Base-by-base conservation (phyloP, 37 sponge, comb jelly and placozoan species). In the Agelas oroides region DNA sequence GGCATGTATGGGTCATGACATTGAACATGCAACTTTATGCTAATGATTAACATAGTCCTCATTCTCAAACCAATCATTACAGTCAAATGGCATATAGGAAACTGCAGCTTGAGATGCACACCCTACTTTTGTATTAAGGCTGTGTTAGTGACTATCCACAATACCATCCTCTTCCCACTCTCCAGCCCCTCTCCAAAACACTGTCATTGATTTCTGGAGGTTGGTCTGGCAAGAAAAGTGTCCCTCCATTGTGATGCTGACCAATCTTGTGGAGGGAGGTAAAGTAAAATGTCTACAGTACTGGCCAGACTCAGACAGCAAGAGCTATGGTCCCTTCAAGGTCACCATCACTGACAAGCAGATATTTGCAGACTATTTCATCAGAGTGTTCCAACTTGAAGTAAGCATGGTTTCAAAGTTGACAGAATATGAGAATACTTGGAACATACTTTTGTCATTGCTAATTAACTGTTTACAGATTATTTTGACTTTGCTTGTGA, bases 221-320 rank as follows among this genome's bases (percentile, higher is more conserved):
- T 40, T 87, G 65, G 23, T 87, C 0, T 87, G 88, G 88, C 55
- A 78, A 19, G 69, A 87, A 15, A 70, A 80, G 23, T 31, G 60
- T 34, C 62, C 73, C n/a, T 23, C 61, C 37, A 39, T 87, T 57
- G 88, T 87, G 21, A 87, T 87, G 88, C 63, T 87, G 15, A 87
- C 88, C 34, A 67, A 81, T 11, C 28, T 80, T 52, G 36, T 3
- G 20, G 88, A 87, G 32, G 72, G 59, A 18, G 73, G 46, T 15
- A 87, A 70, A 66, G 34, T 71, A 25, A 86, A 86, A 39, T 86
- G 87, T 38, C 73, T 71, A 24, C 87, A 78, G 80, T 86, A 86
- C 72, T 86, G 87, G 87, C 87, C 87, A 13, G 5, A 34, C 0
- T 1, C 21, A 1, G 86, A 39, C 40, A 1, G 59, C 30, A 56